These are phyloP conservation scores for Dasypogon diadema DNA, from an alignment of 2,888 invertebrate species.

Conservation along the genomic window DNA sequence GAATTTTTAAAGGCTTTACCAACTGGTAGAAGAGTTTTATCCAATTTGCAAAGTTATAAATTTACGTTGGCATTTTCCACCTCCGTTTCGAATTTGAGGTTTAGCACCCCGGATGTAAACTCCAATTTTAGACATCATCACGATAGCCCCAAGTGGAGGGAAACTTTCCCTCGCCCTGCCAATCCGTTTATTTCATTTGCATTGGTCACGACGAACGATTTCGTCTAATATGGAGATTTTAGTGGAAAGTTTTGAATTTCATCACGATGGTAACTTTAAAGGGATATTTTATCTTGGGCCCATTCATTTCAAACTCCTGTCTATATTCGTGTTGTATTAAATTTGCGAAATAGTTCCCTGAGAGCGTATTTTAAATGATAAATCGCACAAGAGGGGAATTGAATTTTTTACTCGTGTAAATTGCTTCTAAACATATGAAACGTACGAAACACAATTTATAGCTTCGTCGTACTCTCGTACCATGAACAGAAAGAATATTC, in stretches of 20 bases:
- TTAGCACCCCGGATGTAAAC: conserved; percentile 45
- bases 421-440: too few species aligned
- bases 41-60: conserved; percentile 44
- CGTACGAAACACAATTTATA: too few species aligned
- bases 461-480: too few species aligned
- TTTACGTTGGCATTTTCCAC: conserved; percentile 35
- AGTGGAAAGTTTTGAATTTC: conserved; percentile 32
- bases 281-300: conserved; percentile 36
- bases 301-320: conserved; percentile 29
- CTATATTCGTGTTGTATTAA: conserved; percentile 17
- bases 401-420: too few species aligned
- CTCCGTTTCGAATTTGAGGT: conserved; percentile 41
- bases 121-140: conserved; percentile 44
- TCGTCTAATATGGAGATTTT: conserved; percentile 33
- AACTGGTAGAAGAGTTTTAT: conserved; percentile 2
- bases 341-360: conserved; percentile 26
- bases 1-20: conserved; percentile 1
- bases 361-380: conserved; percentile 10
- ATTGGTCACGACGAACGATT: conserved; percentile 35
- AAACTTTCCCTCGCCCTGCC: conserved; percentile 22
- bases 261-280: conserved; percentile 30
- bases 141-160: conserved; percentile 22
- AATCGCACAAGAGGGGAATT: neutral
- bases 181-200: conserved; percentile 38
- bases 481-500: too few species aligned